Percentiles rank a stretch among this genome's conserved stretches.
Conservation (phyloP, 2,113 vertebrate species). For the Pedetes capensis region DNA sequence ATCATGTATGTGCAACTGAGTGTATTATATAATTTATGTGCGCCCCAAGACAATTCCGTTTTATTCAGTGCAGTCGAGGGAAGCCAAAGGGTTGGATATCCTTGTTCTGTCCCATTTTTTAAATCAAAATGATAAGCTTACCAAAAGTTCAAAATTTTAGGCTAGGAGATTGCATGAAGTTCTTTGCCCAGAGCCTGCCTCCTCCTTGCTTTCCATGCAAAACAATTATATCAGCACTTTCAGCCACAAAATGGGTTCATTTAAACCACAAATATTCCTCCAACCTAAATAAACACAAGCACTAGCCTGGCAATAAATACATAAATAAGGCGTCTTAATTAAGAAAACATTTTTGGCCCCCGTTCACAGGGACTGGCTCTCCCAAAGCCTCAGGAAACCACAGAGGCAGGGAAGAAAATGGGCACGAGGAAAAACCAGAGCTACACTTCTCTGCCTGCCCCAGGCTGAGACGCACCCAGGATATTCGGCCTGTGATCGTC, state of each 20-base stretch:
- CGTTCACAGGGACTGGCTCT: not conserved
- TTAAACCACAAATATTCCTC: conserved; percentile 58
- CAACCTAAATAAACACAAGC: not conserved
- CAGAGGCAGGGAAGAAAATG: not conserved
- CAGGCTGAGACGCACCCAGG: not conserved
- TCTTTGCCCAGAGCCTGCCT: not conserved
- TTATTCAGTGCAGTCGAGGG: too few species aligned
- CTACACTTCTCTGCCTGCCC: not conserved
- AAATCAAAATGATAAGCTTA: conserved; percentile 32
- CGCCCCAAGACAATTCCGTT: too few species aligned
- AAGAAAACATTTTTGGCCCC: not conserved
- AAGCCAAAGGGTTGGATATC: too few species aligned
- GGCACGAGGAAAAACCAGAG: not conserved
- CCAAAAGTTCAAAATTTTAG: not conserved
- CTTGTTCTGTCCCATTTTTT: too few species aligned
- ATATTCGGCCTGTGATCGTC: not conserved
- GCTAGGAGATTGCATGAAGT: not conserved
- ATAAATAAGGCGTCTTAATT: conserved; percentile 26
- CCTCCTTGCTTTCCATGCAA: not conserved
- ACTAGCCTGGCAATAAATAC: not conserved
- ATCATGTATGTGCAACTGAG: too few species aligned
- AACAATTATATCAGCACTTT: not conserved
- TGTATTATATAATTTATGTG: too few species aligned
- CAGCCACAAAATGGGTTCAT: conserved; percentile 48
- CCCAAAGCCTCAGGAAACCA: not conserved